Percentiles rank a stretch among this genome's conserved stretches.
These are phyloP conservation scores for Drosophila atripex DNA, from an alignment of 2,888 invertebrate genomes.

Conservation along the genomic window DNA sequence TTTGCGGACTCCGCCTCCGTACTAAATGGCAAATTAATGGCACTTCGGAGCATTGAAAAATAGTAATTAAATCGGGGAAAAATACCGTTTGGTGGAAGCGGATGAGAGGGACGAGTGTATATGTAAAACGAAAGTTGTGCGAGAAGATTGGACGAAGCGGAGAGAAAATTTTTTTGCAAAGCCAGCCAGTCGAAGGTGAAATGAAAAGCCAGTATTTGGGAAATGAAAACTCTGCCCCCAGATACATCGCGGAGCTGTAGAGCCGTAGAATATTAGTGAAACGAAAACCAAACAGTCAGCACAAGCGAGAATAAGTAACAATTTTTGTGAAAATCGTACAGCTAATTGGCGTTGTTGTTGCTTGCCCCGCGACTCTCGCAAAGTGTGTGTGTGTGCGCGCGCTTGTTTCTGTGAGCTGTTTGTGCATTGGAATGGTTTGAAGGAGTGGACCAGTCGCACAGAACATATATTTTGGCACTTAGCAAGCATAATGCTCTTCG, in stretches of 20 bases:
- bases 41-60: conserved; percentile 8
- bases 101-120: conserved; percentile 24
- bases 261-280: conserved; percentile 16
- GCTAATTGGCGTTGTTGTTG: conserved; percentile 47
- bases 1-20: neutral
- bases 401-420: conserved; percentile 19
- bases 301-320: conserved; percentile 54
- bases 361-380: conserved; percentile 9
- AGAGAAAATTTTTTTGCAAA: conserved; percentile 60
- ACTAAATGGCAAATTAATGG: conserved; percentile 12
- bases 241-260: conserved; percentile 5
- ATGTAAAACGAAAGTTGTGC: conserved; percentile 61
- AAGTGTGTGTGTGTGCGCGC: conserved; percentile 26
- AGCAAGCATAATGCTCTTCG: conserved; percentile 1
- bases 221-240: conserved; percentile 38
- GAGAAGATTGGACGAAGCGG: conserved; percentile 60
- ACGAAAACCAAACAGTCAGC: conserved; percentile 32
- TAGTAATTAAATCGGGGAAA: conserved; percentile 12
- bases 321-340: conserved; percentile 30
- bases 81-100: conserved; percentile 26
- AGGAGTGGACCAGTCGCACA: neutral
- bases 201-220: conserved; percentile 48
- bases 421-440: conserved; percentile 33
- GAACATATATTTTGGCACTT: too few relatives aligned
- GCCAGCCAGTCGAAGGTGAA: conserved; percentile 58